phyloP scores from a whole-genome alignment of 2,113 vertebrate species.

The Catharus bicknelli region DNA sequence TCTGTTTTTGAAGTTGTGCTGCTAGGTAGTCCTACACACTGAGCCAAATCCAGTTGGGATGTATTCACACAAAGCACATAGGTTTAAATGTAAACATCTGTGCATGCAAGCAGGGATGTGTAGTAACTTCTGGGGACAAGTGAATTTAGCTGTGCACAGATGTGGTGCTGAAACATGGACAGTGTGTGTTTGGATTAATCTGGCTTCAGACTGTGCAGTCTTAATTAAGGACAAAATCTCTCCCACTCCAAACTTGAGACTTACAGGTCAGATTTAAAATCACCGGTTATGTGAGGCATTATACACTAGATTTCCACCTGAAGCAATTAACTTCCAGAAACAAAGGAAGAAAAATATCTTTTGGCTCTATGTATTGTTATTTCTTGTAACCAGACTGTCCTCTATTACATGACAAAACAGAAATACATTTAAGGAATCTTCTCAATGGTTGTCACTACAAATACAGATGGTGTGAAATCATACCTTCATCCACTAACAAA shows the following conservation, averaged over 20 bases:
- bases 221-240: not conserved
- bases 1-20: not conserved
- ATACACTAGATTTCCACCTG: not conserved
- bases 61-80: not conserved
- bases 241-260: not conserved
- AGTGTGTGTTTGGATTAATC: not conserved
- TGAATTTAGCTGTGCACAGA: not conserved
- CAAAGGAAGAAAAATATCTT: not conserved
- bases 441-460: not conserved
- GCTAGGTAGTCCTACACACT: not conserved
- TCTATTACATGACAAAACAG: not conserved
- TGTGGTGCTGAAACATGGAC: not conserved
- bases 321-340: not conserved
- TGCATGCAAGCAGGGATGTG: not conserved
- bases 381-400: not conserved
- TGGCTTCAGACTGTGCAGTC: not conserved
- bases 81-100: not conserved
- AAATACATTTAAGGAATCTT: not conserved
- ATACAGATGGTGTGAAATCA: not conserved
- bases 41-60: not conserved
- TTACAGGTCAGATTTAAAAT: not conserved
- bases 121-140: not conserved
- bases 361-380: not conserved
- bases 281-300: not conserved
- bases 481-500: not conserved